A percentile compares a stretch with the other conserved stretches of the same genome.
Evolutionary conservation across 2,888 invertebrate genomes (phyloP).

Genomic region (Hirtodrosophila histrioides): DNA sequence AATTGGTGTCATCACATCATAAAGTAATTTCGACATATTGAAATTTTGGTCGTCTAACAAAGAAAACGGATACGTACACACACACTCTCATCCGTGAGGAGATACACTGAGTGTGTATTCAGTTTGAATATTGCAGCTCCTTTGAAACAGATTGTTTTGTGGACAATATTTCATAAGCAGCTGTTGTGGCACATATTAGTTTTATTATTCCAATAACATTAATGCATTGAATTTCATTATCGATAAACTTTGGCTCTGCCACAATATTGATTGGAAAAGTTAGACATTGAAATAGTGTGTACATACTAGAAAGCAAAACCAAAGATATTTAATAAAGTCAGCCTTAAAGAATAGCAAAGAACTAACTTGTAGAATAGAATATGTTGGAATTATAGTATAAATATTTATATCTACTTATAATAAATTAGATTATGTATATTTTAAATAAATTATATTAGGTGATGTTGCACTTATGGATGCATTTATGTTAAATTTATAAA

Average conservation of each 20-base stretch:
- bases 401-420: too few relatives aligned
- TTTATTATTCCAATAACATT: constrained; percentile 78
- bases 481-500: too few relatives aligned
- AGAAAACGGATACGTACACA: constrained; percentile 18
- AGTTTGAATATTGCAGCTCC: constrained; percentile 39
- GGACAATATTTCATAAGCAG: constrained; percentile 77
- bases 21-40: constrained; percentile 84
- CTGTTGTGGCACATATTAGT: constrained; percentile 71
- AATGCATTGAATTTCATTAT: constrained; percentile 75
- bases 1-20: constrained; percentile 84
- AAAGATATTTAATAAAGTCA: too few relatives aligned
- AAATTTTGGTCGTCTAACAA: constrained; percentile 66
- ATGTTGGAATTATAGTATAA: too few relatives aligned
- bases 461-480: too few relatives aligned
- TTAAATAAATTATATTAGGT: too few relatives aligned
- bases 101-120: constrained; percentile 29
- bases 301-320: too few relatives aligned
- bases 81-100: constrained; percentile 9
- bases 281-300: constrained; percentile 6
- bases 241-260: constrained; percentile 61
- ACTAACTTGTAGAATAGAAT: too few relatives aligned
- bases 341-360: too few relatives aligned
- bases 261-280: constrained; percentile 49
- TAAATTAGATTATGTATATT: too few relatives aligned
- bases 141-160: constrained; percentile 57